Conservation (phyloP, 1,140 invertebrate genomes). For the Periplaneta americana region DNA sequence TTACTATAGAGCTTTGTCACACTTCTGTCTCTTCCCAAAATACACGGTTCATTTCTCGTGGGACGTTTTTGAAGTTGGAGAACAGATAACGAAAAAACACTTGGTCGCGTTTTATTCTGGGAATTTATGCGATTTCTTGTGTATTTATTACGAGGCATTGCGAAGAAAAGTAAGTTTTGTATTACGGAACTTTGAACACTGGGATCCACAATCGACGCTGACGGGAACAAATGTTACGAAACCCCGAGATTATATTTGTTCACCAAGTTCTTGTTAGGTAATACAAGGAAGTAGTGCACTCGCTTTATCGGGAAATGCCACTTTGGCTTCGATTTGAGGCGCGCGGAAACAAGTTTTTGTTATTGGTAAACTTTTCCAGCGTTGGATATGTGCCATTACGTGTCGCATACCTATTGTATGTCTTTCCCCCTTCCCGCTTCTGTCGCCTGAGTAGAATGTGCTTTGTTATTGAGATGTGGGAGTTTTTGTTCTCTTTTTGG, state of each 20-base stretch:
- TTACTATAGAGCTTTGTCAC: too few species aligned
- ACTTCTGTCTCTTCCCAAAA: too few species aligned
- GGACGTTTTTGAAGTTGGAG: too few species aligned
- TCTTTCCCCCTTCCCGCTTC: too few species aligned
- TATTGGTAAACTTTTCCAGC: background rate
- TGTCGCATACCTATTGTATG: too few species aligned
- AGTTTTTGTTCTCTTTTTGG: too few species aligned
- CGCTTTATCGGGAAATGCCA: background rate
- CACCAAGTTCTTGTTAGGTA: background rate
- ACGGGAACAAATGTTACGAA: background rate
- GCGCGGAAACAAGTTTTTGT: background rate
- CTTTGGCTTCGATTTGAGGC: background rate
- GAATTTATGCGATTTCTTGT: background rate
- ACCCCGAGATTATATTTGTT: background rate
- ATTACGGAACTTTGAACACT: background rate
- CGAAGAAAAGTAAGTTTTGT: background rate
- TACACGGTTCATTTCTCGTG: too few species aligned
- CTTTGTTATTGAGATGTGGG: background rate
- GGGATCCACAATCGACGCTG: background rate
- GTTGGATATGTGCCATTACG: background rate
- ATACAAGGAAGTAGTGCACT: background rate
- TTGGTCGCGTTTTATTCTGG: background rate
- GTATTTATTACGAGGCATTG: background rate
- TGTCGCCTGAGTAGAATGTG: too few species aligned
- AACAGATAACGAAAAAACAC: background rate